Evolutionary conservation across 2,113 vertebrate species (phyloP).

Genomic region (Laticauda laticaudata): DNA sequence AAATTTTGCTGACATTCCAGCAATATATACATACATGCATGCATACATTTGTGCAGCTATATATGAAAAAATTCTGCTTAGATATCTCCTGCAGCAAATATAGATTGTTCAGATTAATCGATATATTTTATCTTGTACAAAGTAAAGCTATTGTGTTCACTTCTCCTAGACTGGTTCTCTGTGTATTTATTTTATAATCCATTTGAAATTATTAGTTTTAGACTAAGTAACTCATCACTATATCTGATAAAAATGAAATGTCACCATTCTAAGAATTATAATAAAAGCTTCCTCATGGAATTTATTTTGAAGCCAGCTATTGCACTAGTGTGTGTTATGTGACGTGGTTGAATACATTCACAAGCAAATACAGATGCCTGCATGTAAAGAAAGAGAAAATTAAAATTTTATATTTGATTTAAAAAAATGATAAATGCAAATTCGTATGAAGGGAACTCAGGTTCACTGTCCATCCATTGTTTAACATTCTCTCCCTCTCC

Average conservation of each 20-base stretch:
- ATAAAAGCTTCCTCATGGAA: background rate
- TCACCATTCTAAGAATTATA: background rate
- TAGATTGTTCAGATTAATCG: background rate
- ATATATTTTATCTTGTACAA: background rate
- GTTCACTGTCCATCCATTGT: background rate
- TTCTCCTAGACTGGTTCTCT: background rate
- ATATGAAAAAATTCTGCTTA: background rate
- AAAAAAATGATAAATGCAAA: background rate
- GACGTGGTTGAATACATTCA: background rate
- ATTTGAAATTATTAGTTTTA: background rate
- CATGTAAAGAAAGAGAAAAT: background rate
- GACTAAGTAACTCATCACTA: background rate
- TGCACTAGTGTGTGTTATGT: background rate
- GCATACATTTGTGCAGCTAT: background rate
- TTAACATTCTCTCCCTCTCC: background rate
- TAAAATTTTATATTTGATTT: background rate
- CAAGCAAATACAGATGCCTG: background rate
- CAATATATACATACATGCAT: too few relatives aligned
- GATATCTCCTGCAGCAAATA: background rate
- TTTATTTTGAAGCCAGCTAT: slow-evolving; percentile 3
- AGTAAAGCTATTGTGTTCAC: background rate
- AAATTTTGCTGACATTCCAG: too few relatives aligned
- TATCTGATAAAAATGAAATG: background rate
- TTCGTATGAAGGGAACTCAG: background rate
- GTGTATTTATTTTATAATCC: slow-evolving; percentile 3